Conservation (phyloP, 2,113 vertebrate species). For the Lycaon pictus region DNA sequence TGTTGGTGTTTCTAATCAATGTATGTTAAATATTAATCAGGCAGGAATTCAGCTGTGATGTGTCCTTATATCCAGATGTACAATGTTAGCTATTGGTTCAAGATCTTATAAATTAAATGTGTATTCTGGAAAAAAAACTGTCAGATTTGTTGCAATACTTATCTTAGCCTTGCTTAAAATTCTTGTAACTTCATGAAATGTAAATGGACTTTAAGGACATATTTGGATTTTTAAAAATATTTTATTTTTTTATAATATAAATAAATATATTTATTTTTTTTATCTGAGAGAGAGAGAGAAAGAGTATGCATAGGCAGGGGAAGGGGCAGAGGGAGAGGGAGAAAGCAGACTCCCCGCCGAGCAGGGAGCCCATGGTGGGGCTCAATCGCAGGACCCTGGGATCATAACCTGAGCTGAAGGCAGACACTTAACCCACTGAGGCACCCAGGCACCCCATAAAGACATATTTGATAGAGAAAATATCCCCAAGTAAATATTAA, state of each 20-base stretch:
- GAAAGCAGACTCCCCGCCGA: background rate
- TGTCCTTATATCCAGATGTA: background rate
- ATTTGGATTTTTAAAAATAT: background rate
- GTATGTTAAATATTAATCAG: background rate
- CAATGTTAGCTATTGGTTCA: background rate
- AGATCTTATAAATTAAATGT: background rate
- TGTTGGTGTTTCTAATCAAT: background rate
- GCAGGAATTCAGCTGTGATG: background rate
- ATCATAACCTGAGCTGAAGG: background rate
- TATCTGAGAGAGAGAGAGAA: background rate
- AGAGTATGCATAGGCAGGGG: background rate
- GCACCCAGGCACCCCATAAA: background rate
- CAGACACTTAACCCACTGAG: background rate
- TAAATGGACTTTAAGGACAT: background rate
- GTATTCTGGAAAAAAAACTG: background rate
- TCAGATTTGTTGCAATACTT: background rate
- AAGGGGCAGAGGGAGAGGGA: background rate
- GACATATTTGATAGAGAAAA: background rate
- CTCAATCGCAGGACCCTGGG: background rate
- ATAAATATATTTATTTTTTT: background rate
- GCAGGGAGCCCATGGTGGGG: background rate
- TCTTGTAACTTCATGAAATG: background rate
- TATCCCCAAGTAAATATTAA: background rate
- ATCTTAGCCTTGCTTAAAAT: background rate
- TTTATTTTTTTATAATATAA: background rate